Conservation (phyloP, 2,888 invertebrate genomes). For the Apodemia hepburni region DNA sequence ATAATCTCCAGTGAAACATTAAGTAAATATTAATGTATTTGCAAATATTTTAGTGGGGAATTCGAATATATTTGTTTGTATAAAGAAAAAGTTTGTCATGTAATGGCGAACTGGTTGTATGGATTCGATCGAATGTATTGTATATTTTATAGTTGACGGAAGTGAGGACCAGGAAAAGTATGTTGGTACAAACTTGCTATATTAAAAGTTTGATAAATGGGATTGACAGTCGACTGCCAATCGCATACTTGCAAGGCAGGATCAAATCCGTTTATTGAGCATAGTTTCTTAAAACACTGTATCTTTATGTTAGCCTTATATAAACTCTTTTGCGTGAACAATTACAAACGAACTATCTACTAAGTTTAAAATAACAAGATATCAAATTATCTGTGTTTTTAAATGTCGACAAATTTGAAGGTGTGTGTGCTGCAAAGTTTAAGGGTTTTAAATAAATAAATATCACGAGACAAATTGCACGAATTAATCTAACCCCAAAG, state of each 20-base stretch:
- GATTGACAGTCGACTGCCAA: neutral
- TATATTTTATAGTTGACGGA: conserved; percentile 43
- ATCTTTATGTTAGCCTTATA: too few species aligned
- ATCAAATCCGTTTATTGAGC: neutral
- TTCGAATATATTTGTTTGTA: conserved; percentile 29
- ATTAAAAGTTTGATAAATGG: neutral
- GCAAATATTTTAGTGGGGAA: conserved; percentile 9
- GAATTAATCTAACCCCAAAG: too few species aligned
- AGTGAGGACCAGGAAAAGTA: conserved; percentile 46
- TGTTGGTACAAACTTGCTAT: conserved; percentile 25
- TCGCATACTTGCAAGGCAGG: neutral
- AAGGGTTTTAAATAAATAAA: too few species aligned
- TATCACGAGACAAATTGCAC: too few species aligned
- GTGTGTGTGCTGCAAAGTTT: too few species aligned
- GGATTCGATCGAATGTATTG: conserved; percentile 42
- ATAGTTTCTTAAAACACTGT: neutral
- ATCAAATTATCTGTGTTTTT: too few species aligned
- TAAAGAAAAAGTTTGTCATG: conserved; percentile 43
- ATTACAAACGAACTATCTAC: too few species aligned
- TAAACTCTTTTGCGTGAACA: too few species aligned
- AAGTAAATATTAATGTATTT: conserved; percentile 7
- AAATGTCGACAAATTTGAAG: too few species aligned
- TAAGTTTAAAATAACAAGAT: too few species aligned
- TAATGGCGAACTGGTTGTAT: conserved; percentile 54
- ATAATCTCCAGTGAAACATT: neutral